phyloP scores from a whole-genome alignment of 2,113 vertebrate species.

The Turdus rufiventris region DNA sequence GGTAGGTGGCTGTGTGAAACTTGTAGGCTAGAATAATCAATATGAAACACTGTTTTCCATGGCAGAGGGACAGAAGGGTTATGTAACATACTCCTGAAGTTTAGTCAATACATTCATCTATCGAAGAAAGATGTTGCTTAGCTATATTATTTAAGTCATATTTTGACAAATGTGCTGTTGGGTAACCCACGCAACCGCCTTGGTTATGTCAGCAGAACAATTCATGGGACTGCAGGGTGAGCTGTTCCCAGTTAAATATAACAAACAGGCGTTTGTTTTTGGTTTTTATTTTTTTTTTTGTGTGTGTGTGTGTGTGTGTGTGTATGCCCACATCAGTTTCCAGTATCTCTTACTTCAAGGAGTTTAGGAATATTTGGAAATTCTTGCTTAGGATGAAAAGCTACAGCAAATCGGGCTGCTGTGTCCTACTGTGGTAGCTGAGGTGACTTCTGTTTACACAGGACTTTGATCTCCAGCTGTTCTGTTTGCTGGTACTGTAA shows the following conservation, averaged over 20 bases:
- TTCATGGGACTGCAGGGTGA: not conserved
- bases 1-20: not conserved
- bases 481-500: not conserved
- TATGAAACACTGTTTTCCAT: not conserved
- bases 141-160: not conserved
- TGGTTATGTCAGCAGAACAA: not conserved
- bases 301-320: not conserved
- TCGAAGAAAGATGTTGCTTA: not conserved
- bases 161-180: not conserved
- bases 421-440: not conserved
- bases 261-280: not conserved
- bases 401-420: not conserved
- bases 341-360: not conserved
- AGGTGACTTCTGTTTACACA: not conserved
- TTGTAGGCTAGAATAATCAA: not conserved
- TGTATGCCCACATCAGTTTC: not conserved
- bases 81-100: conserved; percentile 9
- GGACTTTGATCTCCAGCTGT: not conserved
- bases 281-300: no score
- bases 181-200: conserved; percentile 3
- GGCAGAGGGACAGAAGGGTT: not conserved
- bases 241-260: not conserved
- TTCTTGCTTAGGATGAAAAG: not conserved
- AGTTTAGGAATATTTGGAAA: not conserved
- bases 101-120: not conserved